Percentiles rank a stretch among this genome's conserved stretches.
phyloP scores from a whole-genome alignment of 2,797 vertebrate species.

The Dallia pectoralis region DNA sequence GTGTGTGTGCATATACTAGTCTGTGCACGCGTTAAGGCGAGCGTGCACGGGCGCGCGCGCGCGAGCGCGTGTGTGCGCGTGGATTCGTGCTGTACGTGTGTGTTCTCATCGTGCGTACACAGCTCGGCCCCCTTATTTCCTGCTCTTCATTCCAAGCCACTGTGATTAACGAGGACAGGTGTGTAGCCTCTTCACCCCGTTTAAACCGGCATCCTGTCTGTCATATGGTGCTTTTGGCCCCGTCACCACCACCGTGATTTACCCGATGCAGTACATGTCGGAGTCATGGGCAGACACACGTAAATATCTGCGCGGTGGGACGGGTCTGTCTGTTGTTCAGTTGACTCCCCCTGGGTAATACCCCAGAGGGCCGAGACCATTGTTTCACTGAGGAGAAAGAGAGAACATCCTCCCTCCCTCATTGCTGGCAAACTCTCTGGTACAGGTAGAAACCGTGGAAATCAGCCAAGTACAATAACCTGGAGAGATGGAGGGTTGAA shows the following conservation, averaged over 20 bases:
- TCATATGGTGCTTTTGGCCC: conserved; percentile 58
- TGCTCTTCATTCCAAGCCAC: conserved; percentile 45
- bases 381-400: conserved; percentile 17
- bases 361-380: conserved; percentile 28
- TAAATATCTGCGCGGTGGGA: not conserved
- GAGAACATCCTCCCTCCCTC: conserved; percentile 28
- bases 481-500: conserved; percentile 6
- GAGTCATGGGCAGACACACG: conserved; percentile 1
- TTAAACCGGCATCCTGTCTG: conserved; percentile 60
- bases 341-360: conserved; percentile 24
- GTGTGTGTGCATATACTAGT: no score
- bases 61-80: conserved; percentile 44
- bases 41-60: conserved; percentile 45
- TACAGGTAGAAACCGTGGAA: conserved; percentile 40
- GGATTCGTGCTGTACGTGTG: conserved; percentile 57
- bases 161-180: conserved; percentile 77
- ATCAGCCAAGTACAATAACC: conserved; percentile 32
- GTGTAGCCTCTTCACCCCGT: conserved; percentile 72
- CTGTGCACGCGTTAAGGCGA: conserved; percentile 44
- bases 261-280: conserved; percentile 57
- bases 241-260: conserved; percentile 57
- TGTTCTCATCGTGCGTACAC: conserved; percentile 23
- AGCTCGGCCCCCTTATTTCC: conserved; percentile 4
- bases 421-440: conserved; percentile 42
- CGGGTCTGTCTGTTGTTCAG: conserved; percentile 45